phyloP scores from a whole-genome alignment of 2,888 invertebrate species.

The Clunio marinus region DNA sequence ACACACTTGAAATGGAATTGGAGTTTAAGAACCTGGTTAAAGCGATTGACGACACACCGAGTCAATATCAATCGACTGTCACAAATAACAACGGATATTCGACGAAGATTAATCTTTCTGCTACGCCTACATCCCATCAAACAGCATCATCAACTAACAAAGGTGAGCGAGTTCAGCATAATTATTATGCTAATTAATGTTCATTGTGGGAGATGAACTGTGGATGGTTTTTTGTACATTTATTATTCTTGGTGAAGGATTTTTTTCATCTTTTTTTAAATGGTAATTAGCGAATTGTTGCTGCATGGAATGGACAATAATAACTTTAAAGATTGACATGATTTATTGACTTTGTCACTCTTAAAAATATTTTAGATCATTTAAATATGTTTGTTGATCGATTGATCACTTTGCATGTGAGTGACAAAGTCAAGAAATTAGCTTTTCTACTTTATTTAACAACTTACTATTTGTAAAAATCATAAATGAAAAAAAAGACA shows the following conservation, averaged over 20 bases:
- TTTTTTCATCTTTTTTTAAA: no score
- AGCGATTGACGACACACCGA: constrained; percentile 17
- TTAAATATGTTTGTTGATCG: no score
- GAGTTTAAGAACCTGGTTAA: constrained; percentile 32
- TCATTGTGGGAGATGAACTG: background rate
- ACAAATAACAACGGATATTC: constrained; percentile 30
- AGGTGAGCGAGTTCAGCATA: constrained; percentile 17
- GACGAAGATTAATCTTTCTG: constrained; percentile 35
- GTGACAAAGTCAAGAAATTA: no score
- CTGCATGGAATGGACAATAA: no score
- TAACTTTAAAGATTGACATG: no score
- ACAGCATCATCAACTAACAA: background rate
- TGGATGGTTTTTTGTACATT: background rate
- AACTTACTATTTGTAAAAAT: no score
- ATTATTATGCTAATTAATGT: background rate
- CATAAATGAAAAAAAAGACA: background rate
- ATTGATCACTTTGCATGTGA: no score
- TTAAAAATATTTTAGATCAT: no score
- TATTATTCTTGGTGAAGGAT: background rate
- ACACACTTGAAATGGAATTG: constrained; percentile 23
- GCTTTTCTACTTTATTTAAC: no score
- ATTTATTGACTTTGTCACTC: no score
- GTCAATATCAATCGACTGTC: constrained; percentile 10
- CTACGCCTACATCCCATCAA: background rate
- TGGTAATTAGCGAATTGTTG: no score